Base-by-base conservation (phyloP, 2,888 invertebrate genomes). In the Melipona bicolor region DNA sequence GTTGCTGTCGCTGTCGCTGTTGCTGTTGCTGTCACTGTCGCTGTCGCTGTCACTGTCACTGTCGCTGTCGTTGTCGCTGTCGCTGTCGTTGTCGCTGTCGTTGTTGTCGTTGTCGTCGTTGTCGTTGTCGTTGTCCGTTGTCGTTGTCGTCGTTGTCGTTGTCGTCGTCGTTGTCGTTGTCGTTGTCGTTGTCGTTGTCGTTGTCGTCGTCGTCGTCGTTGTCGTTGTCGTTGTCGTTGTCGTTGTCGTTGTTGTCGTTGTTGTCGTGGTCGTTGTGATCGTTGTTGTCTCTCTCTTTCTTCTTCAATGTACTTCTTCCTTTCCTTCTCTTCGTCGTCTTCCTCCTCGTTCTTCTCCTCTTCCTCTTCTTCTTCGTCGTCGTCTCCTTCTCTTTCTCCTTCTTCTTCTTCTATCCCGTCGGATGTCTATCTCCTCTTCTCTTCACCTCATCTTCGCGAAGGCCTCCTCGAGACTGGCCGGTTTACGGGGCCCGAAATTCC, bases 401-500 rank as follows among this genome's bases (percentile, higher is more conserved):
- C 79, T 85, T 77, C 81, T 85, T 81, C 84, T 79, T 83, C 87
- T 83, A 81, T 81, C 84, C 78, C 81, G 77, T 85, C 87, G 69
- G 74, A 75, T 83, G 85, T 79, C 85, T 86, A 84, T 86, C 85
- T 85, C 69, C 87, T 89, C 84, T 83, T 89, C 89, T 86, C 88
- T 91, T 92, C 91, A 91, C 91, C 94, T 94, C 94, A 93, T 93
- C 94, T 92, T 93, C 91, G 91, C 92, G 92, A 94, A 94, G 93
- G 94, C 93, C 94, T 94, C 91, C 92, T 92, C 93, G 92, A 94
- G 94, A 94, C 94, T 94, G 94, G 93, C 91, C 93, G 93, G 92
- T 92, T 85, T 92, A 92, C 92, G 92, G 93, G 91, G 92, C 93
- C 94, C 94, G 93, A 94, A 94, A 94, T 94, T 94, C 94, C 94